Base-by-base conservation (phyloP, 2,888 invertebrate genomes). In the Dryobota labecula region DNA sequence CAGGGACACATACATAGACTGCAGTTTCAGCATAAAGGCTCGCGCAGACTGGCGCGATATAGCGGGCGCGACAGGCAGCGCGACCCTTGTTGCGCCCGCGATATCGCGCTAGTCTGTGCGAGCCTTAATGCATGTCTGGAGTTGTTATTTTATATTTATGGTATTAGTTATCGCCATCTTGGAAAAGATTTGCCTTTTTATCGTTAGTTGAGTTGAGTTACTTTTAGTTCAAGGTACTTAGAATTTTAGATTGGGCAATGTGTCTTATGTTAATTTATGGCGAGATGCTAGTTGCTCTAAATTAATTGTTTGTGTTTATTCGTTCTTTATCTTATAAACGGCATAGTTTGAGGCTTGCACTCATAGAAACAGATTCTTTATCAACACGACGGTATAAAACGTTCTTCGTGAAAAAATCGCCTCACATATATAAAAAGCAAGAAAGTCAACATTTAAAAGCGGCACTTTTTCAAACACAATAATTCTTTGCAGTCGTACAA, bases 401-500 rank as follows among this genome's bases (percentile, higher is more conserved):
- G 6, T 47, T 2, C 0, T 47, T 61, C 24, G 7, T 30, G 0
- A 27, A 61, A 64, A 70, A 57, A 30, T 30, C 18, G 6, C 15
- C 5, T 38, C 2, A 45, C 4, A 7, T 56, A 45, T 43, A 11
- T n/a, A 69, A 67, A 67, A 67, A 74, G 27, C 9, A n/a, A 62
- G 33, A 62, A 73, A 70, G 47, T 70, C 70, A 76, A 76, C 62
- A 57, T 80, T 76, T 63, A 70, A 75, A 78, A 78, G 74, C 71
- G 58, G 62, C 71, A 75, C 76, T 84, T 82, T 84, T 86, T 79
- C 76, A 82, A 86, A 84, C 70, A 80, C 76, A 76, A 86, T 88
- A 84, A 85, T 86, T 86, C 86, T 84, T 79, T 78, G 79, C 78
- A 85, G 82, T 84, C 78, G 84, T 83, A 86, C 81, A 70, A 84